These are phyloP conservation scores for Lethrus apterus DNA, from an alignment of 1,140 invertebrate species.

Conservation along the genomic window DNA sequence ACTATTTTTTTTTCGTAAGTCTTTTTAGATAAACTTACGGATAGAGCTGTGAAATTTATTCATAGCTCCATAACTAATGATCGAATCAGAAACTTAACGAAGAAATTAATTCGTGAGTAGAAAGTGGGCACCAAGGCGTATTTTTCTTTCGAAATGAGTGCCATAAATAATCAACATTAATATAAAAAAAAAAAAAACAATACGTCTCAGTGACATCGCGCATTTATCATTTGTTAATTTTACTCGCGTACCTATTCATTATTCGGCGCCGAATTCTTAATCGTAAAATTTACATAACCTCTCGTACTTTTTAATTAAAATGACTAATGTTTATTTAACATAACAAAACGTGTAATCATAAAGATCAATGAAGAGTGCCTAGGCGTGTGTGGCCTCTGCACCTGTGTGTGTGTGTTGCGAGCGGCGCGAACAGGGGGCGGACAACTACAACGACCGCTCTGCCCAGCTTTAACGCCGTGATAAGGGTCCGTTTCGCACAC, in stretches of 20 bases:
- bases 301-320: slow-evolving; percentile 31
- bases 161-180: too few species aligned
- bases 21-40: too few species aligned
- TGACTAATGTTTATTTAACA: slow-evolving; percentile 37
- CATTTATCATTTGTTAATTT: slow-evolving; percentile 30
- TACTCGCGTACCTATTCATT: slow-evolving; percentile 23
- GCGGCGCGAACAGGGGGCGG: slow-evolving; percentile 11
- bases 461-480: slow-evolving; percentile 11
- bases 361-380: slow-evolving; percentile 24
- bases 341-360: slow-evolving; percentile 35
- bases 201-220: slow-evolving; percentile 16
- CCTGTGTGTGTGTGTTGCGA: slow-evolving; percentile 3
- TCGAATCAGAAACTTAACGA: too few species aligned
- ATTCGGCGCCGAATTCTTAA: slow-evolving; percentile 29
- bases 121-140: too few species aligned
- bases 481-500: slow-evolving; percentile 11
- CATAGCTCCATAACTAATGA: too few species aligned
- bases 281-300: slow-evolving; percentile 31
- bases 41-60: too few species aligned
- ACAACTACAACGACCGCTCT: slow-evolving; percentile 5
- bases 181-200: too few species aligned
- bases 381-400: slow-evolving; percentile 3
- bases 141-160: too few species aligned
- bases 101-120: too few species aligned
- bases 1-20: too few species aligned